These are phyloP conservation scores for Stictocephala bisonia DNA, from an alignment of 2,888 invertebrate species.

Conservation along the genomic window DNA sequence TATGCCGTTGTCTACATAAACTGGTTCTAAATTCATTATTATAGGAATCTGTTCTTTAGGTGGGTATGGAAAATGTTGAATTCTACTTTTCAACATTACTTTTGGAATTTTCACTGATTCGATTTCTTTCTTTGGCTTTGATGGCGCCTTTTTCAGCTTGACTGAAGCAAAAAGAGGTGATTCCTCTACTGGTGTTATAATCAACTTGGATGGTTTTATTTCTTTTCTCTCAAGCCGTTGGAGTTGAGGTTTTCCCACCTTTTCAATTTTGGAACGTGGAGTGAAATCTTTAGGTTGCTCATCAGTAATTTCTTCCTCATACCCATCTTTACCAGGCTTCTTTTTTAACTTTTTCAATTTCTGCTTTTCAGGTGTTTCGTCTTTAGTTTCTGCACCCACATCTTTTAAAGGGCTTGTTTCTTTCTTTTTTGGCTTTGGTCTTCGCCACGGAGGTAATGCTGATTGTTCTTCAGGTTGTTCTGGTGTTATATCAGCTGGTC, in stretches of 20 bases:
- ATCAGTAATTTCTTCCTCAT: not conserved
- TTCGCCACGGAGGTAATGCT: slow-evolving; percentile 16
- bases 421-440: not conserved
- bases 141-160: slow-evolving; percentile 63
- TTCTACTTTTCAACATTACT: slow-evolving; percentile 77
- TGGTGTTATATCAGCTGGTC: not conserved
- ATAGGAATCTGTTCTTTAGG: slow-evolving; percentile 62
- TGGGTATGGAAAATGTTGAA: slow-evolving; percentile 68
- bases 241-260: slow-evolving; percentile 12
- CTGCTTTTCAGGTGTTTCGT: slow-evolving; percentile 17
- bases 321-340: not conserved
- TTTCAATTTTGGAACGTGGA: too few species aligned
- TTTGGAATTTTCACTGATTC: slow-evolving; percentile 69
- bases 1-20: slow-evolving; percentile 59
- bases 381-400: not conserved
- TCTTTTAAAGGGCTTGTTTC: not conserved
- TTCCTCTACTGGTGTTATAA: slow-evolving; percentile 62
- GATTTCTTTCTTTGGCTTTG: slow-evolving; percentile 67
- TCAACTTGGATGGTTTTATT: slow-evolving; percentile 53
- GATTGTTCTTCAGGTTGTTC: not conserved
- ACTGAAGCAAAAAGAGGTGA: slow-evolving; percentile 74
- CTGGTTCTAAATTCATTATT: slow-evolving; percentile 62
- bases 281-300: slow-evolving; percentile 17
- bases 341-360: slow-evolving; percentile 29
- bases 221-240: slow-evolving; percentile 50